Conservation (phyloP, 30 jellyfish, hydroid and myxozoan genomes). For the Pseudorhiza aurosa region DNA sequence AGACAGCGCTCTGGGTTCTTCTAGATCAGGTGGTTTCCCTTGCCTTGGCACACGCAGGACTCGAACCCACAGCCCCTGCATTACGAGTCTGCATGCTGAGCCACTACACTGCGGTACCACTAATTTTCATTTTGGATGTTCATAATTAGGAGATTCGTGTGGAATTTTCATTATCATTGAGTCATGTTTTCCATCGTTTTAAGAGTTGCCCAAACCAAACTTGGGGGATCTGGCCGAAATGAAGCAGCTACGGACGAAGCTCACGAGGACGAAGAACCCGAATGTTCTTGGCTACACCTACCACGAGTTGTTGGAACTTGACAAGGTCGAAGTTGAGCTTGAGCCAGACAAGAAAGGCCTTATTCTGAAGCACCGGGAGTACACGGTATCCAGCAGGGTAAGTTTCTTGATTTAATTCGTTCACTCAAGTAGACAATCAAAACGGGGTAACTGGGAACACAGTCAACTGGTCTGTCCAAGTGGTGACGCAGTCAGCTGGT, state of each 20-base stretch:
- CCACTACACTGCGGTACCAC: too few species aligned
- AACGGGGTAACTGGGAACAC: not conserved
- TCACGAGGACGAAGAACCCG: slow-evolving; percentile 61
- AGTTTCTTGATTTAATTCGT: not conserved
- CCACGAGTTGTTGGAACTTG: slow-evolving; percentile 64
- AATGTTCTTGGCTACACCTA: slow-evolving; percentile 65
- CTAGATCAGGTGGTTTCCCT: too few species aligned
- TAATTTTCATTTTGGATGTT: too few species aligned
- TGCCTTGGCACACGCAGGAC: too few species aligned
- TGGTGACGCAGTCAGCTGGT: too few species aligned
- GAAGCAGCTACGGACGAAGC: slow-evolving; percentile 33
- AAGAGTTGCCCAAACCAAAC: slow-evolving; percentile 73
- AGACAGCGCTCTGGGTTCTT: too few species aligned
- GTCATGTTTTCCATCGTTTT: too few species aligned
- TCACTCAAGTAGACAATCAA: not conserved
- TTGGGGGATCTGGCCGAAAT: slow-evolving; percentile 72
- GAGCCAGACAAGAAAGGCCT: slow-evolving; percentile 96
- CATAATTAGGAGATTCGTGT: too few species aligned
- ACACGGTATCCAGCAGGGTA: slow-evolving; percentile 91
- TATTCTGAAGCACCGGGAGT: slow-evolving; percentile 84
- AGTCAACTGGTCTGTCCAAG: too few species aligned
- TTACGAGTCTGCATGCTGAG: too few species aligned
- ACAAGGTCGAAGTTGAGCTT: slow-evolving; percentile 80
- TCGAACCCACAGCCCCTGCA: too few species aligned
- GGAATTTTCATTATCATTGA: too few species aligned